A percentile compares a stretch with the other conserved stretches of the same genome.
Evolutionary conservation across 64 coral and sea anemone species (phyloP).

Genomic region (Acropora yongei): DNA sequence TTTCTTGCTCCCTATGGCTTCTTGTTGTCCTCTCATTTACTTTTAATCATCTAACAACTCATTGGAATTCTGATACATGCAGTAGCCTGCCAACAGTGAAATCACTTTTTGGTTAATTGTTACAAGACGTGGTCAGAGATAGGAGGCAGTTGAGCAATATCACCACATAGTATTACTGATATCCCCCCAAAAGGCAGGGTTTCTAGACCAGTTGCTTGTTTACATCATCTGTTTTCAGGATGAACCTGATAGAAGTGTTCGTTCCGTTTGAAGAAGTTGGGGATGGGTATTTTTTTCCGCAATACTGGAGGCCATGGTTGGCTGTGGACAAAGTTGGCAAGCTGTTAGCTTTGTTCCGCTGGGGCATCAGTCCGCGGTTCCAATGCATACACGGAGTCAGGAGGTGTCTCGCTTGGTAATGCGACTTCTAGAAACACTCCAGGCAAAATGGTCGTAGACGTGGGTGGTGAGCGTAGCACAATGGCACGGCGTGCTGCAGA

Average conservation of each 20-base stretch:
- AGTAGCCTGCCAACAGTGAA: conserved; percentile 51
- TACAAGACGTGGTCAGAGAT: conserved; percentile 58
- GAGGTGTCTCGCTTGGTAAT: not conserved
- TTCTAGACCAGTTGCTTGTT: conserved; percentile 50
- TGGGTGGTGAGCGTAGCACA: not conserved
- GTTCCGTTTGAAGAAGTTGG: conserved; percentile 26
- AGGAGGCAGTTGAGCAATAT: conserved; percentile 61
- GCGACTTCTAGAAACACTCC: conserved; percentile 37
- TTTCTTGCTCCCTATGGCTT: conserved; percentile 19
- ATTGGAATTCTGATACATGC: conserved; percentile 54
- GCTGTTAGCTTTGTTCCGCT: not conserved
- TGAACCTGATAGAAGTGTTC: conserved; percentile 22
- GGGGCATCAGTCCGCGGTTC: conserved; percentile 12
- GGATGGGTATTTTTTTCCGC: conserved; percentile 48
- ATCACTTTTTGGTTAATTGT: conserved; percentile 58
- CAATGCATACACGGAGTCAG: conserved; percentile 18
- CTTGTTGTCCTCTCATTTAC: conserved; percentile 68
- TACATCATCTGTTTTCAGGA: conserved; percentile 25
- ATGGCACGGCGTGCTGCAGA: conserved; percentile 10
- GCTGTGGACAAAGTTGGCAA: conserved; percentile 20
- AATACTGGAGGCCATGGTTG: not conserved
- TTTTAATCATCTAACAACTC: conserved; percentile 52
- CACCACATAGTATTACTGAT: conserved; percentile 60
- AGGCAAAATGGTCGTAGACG: not conserved
- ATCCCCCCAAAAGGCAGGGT: conserved; percentile 63